Percentiles rank a stretch among this genome's conserved stretches.
phyloP scores from a whole-genome alignment of 2,888 invertebrate genomes.

The Tenthredo livida region DNA sequence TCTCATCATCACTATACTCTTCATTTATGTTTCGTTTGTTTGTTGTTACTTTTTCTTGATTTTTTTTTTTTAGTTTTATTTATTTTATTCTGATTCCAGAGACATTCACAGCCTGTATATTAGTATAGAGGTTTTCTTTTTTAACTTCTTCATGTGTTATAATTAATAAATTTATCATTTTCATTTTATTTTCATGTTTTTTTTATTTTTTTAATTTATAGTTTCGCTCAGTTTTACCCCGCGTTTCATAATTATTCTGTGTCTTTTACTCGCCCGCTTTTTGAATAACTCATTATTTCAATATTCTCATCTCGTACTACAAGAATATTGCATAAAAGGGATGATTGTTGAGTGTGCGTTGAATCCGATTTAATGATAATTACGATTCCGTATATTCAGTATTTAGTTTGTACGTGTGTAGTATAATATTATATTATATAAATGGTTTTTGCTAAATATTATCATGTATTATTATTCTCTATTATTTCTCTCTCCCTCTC shows the following conservation, averaged over 20 bases:
- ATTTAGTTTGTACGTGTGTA: conserved; percentile 12
- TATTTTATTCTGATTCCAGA: conserved; percentile 50
- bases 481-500: conserved; percentile 58
- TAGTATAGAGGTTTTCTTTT: conserved; percentile 60
- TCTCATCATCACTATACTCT: not conserved
- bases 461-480: conserved; percentile 62
- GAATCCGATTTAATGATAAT: conserved; percentile 33
- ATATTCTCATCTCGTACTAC: conserved; percentile 23
- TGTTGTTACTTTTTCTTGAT: conserved; percentile 46
- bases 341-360: not conserved
- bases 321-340: conserved; percentile 8
- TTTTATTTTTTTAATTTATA: conserved; percentile 27
- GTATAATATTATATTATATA: not conserved
- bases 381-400: not conserved
- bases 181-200: conserved; percentile 53
- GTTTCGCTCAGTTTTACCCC: not conserved
- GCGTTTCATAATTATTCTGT: not conserved
- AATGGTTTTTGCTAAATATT: not conserved
- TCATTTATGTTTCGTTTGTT: not conserved
- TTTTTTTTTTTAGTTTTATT: conserved; percentile 62
- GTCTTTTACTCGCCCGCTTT: conserved; percentile 38
- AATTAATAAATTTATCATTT: conserved; percentile 49
- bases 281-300: conserved; percentile 4
- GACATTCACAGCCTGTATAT: conserved; percentile 70
- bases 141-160: conserved; percentile 33